Conservation (phyloP, 2,113 vertebrate genomes). For the Phodopus roborovskii region DNA sequence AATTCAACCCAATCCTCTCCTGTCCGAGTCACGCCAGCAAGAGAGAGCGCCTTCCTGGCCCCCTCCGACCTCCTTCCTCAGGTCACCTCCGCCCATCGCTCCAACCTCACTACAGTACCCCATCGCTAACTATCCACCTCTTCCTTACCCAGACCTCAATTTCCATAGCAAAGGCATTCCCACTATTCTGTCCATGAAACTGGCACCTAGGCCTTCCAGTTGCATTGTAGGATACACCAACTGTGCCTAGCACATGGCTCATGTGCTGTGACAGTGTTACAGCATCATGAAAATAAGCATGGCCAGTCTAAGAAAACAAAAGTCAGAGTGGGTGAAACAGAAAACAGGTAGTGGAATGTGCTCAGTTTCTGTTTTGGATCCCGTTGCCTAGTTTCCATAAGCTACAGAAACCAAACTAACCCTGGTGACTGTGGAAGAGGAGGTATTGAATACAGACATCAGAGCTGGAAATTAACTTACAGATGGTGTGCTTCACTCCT, state of each 20-base stretch:
- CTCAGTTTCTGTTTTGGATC: slow-evolving; percentile 49
- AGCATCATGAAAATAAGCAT: not conserved
- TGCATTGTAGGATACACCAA: not conserved
- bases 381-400: not conserved
- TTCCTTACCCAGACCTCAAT: not conserved
- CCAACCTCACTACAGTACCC: too few species aligned
- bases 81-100: too few species aligned
- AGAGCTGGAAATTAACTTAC: not conserved
- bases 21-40: too few species aligned
- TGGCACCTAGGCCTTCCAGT: not conserved
- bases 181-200: not conserved
- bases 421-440: not conserved
- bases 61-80: too few species aligned
- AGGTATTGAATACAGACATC: not conserved
- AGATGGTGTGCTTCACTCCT: not conserved
- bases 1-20: too few species aligned
- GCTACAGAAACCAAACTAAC: not conserved
- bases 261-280: not conserved
- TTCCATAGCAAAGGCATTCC: not conserved
- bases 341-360: not conserved
- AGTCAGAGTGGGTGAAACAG: not conserved
- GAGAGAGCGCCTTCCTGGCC: too few species aligned
- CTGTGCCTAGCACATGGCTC: fast-evolving
- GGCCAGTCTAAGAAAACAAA: not conserved
- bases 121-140: not conserved